Base-by-base conservation (phyloP, 2,113 vertebrate species). In the Turdus rufiventris region DNA sequence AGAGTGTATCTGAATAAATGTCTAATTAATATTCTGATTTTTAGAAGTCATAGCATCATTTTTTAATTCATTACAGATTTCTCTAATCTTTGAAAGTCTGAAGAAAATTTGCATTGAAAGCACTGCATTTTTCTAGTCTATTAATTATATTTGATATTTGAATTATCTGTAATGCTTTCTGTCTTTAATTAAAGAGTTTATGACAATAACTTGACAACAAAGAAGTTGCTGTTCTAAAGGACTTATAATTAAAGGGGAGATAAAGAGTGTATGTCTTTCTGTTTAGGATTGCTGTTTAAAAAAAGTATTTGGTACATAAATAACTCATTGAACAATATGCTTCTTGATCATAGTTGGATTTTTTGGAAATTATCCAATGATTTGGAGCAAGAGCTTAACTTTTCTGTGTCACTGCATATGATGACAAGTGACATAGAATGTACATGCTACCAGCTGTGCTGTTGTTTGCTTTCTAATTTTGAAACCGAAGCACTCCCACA, bases 391-490 rank as follows among this genome's bases (percentile, higher is more conserved):
- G 89, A 88, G 23, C 66, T 93, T 96, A 58, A 85, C 95, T 95
- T 90, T 91, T 91, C 91, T 93, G 36, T 94, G 61, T 94, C 82
- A 74, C 58, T 93, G 88, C 65, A 50, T 93, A 77, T 94, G 91
- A 96, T 90, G 62, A 72, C 82, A 82, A 91, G 81, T 85, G 92
- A 80, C 63, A 72, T 93, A 91, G 79, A 92, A 95, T 87, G 79
- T 81, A 85, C 84, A 68, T 96, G 89, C 73, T 94, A 94, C 80
- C 87, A 96, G 85, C 91, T 94, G 82, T 94, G 91, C 91, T 94
- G 91, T 91, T 94, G 81, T 96, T 96, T 78, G 67, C 74, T 94
- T 92, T 95, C 93, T 96, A 92, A 96, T 91, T 97, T 96, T 91
- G 95, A 89, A 89, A 72, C 88, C 79, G 61, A 81, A 82, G 53